phyloP scores from a whole-genome alignment of 2,888 invertebrate species.

The Anthrax anthrax region DNA sequence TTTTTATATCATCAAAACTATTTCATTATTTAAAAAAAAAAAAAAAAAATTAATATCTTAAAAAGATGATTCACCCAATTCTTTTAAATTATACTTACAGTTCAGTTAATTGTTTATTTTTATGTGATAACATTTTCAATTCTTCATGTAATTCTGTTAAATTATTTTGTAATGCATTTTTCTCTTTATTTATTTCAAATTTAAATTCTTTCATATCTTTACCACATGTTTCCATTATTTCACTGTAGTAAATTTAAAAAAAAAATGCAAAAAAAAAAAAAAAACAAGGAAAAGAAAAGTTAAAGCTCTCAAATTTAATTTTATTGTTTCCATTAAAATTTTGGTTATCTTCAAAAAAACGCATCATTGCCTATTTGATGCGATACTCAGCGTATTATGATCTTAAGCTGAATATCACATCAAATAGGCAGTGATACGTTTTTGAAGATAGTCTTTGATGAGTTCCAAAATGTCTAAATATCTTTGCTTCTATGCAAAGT shows the following conservation, averaged over 20 bases:
- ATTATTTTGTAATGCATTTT: constrained; percentile 1
- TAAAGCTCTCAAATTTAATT: no score
- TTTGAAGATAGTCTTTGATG: no score
- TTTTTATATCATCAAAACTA: constrained; percentile 9
- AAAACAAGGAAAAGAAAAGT: no score
- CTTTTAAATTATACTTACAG: not conserved
- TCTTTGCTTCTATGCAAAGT: no score
- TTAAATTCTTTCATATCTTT: constrained; percentile 3
- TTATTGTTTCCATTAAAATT: no score
- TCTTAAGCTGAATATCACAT: no score
- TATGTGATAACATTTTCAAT: constrained; percentile 2
- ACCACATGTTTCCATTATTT: constrained; percentile 4
- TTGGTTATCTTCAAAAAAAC: no score
- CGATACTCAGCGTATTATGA: no score
- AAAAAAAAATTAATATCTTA: not conserved
- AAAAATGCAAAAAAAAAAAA: no score
- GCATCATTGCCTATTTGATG: no score
- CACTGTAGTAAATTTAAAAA: constrained; percentile 1
- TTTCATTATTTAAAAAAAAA: not conserved
- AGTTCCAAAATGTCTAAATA: no score
- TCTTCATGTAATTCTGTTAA: constrained; percentile 1
- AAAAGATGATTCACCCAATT: not conserved
- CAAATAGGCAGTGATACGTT: no score
- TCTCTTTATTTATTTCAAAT: constrained; percentile 2
- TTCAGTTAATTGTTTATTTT: constrained; percentile 4